Base-by-base conservation (phyloP, 2,113 vertebrate species). In the Callochromis pleurospilus region DNA sequence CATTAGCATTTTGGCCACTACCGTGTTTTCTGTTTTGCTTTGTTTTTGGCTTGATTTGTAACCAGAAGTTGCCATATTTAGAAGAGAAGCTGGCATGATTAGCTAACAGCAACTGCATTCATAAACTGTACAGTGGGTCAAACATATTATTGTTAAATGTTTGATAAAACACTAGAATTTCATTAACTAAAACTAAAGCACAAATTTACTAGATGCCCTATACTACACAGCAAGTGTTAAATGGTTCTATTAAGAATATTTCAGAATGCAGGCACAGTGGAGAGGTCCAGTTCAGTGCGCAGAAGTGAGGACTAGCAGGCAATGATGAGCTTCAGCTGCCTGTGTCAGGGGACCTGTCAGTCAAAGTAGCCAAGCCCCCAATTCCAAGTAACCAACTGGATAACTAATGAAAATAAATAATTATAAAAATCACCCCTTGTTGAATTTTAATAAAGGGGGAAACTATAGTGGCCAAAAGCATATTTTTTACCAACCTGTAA, bases 81-180 rank as follows among this genome's bases (percentile, higher is more conserved):
- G 42, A 75, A 45, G 21, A 47, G 21, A 47, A 6, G 14, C 7
- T 0, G n/a, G 7, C 2, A 21, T 24, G 11, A 40, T 40, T n/a
- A 24, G 36, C 62, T 17, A 75, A 75, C 70, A 29, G 40, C 70
- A 47, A 47, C 70, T 75, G 4, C 4, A 47, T 75, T 29, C 14
- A 19, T 29, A 19, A 75, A 75, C 40, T 75, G 24, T 47, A 29
- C 40, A 47, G 0, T 47, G 42, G 42, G 0, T 12, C 42, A 0
- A 26, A 19, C 40, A 75, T 29, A 75, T 45, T 73, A 10, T 26
- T 29, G 68, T 29, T 2, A 49, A 29, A 19, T 29, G 42, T 29
- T 47, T 47, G 9, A 75, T 31, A 75, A 29, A 77, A 77, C 4
- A 19, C 9, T 19, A 75, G 4, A 75, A 29, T 1, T 75, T 47